Percentiles rank a stretch among this genome's conserved stretches.
These are phyloP conservation scores for Hylaeus anthracinus DNA, from an alignment of 1,140 invertebrate genomes.

Conservation along the genomic window DNA sequence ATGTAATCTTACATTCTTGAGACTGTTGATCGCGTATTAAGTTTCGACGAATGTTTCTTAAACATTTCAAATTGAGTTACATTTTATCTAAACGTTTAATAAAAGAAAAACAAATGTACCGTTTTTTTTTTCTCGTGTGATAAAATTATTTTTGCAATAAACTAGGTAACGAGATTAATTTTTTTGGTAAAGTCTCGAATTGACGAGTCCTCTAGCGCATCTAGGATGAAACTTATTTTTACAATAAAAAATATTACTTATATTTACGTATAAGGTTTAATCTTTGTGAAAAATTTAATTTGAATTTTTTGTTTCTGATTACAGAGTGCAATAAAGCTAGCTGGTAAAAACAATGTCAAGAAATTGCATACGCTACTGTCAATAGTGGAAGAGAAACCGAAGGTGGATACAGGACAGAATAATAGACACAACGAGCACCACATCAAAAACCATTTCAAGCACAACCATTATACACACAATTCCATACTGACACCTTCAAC, in stretches of 20 bases:
- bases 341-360: slow-evolving; percentile 83
- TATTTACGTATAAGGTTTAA: not conserved
- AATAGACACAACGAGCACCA: slow-evolving; percentile 81
- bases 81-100: too few species aligned
- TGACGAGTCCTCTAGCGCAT: too few species aligned
- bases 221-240: too few species aligned
- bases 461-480: slow-evolving; percentile 80
- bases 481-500: slow-evolving; percentile 80
- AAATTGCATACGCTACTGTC: slow-evolving; percentile 80
- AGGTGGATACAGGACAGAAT: slow-evolving; percentile 82
- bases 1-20: not conserved
- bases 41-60: not conserved
- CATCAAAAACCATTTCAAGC: slow-evolving; percentile 80
- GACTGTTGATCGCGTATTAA: not conserved
- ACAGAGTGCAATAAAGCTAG: slow-evolving; percentile 83
- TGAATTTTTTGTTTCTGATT: slow-evolving; percentile 60
- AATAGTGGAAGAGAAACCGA: slow-evolving; percentile 83
- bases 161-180: not conserved
- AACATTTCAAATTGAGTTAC: too few species aligned
- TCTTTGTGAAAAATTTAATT: not conserved
- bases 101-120: too few species aligned
- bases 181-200: not conserved
- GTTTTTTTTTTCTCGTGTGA: not conserved
- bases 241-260: too few species aligned
- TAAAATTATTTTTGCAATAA: not conserved